phyloP scores from a whole-genome alignment of 2,797 vertebrate species.

The Karalla daura region DNA sequence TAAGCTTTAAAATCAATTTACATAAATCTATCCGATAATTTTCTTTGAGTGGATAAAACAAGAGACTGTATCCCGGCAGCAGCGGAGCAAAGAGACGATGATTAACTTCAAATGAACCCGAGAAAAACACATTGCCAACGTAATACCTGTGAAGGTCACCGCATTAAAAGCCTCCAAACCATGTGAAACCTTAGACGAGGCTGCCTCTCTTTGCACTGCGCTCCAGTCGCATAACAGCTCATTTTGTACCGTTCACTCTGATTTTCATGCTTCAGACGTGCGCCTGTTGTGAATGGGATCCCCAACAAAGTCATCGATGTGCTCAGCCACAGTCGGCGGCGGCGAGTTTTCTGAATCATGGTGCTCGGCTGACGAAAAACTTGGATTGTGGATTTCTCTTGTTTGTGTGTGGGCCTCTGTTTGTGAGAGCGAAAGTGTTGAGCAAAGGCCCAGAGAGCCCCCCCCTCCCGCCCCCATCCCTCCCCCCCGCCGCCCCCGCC shows the following conservation, averaged over 20 bases:
- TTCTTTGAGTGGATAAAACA: slow-evolving; percentile 4
- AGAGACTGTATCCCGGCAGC: background rate
- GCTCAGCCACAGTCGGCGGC: background rate
- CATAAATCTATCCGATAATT: slow-evolving; percentile 5
- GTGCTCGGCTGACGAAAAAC: slow-evolving; percentile 33
- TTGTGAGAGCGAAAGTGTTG: slow-evolving; percentile 47
- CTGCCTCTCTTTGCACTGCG: slow-evolving; percentile 1
- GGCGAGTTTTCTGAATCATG: slow-evolving; percentile 30
- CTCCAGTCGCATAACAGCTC: background rate
- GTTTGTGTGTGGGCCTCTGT: slow-evolving; percentile 13
- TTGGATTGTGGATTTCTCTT: slow-evolving; percentile 17
- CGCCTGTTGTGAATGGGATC: slow-evolving; percentile 20
- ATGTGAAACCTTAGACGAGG: background rate
- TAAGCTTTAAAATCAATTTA: slow-evolving; percentile 11
- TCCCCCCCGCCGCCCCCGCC: too few species aligned
- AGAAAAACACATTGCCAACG: background rate
- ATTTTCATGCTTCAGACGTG: background rate
- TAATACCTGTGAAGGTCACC: slow-evolving; percentile 1
- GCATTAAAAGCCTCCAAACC: slow-evolving; percentile 3
- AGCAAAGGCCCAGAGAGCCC: slow-evolving; percentile 55
- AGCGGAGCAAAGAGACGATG: background rate
- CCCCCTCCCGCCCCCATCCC: background rate
- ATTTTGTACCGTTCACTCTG: slow-evolving; percentile 1
- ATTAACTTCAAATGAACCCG: background rate
- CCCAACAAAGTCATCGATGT: slow-evolving; percentile 16